Evolutionary conservation across 53 echinoderm and acorn worm genomes (phyloP).

Genomic region (Apostichopus leukothele): DNA sequence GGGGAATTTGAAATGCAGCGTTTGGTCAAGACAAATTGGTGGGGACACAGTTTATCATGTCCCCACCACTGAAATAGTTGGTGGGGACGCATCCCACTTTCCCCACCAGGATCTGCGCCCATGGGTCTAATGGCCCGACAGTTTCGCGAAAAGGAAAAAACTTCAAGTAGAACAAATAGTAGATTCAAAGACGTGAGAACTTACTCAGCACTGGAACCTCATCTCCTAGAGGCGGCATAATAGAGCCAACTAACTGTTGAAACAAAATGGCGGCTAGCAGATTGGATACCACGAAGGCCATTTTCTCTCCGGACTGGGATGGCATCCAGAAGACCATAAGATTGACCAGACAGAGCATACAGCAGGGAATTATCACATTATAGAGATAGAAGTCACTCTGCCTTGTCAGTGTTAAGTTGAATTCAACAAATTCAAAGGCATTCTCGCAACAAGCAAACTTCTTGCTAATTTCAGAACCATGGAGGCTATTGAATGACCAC

Average conservation of each 20-base stretch:
- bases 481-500: constrained; percentile 50
- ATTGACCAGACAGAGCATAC: constrained; percentile 60
- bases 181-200: background rate
- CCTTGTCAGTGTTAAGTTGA: constrained; percentile 45
- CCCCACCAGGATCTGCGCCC: no score
- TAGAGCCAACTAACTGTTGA: constrained; percentile 70
- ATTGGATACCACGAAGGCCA: constrained; percentile 73
- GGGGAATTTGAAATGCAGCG: no score
- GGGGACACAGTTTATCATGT: no score
- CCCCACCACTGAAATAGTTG: no score
- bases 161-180: background rate
- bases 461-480: background rate
- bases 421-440: constrained; percentile 51
- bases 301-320: constrained; percentile 80
- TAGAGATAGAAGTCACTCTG: constrained; percentile 58
- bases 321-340: constrained; percentile 74
- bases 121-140: no score
- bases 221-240: constrained; percentile 73
- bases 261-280: constrained; percentile 74
- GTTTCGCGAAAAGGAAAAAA: background rate
- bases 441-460: constrained; percentile 62
- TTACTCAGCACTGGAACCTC: constrained; percentile 73
- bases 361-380: constrained; percentile 70
- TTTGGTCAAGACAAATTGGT: no score
- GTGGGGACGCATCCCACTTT: no score